Conservation (phyloP, 2,113 vertebrate species). For the Copsychus sechellarum region DNA sequence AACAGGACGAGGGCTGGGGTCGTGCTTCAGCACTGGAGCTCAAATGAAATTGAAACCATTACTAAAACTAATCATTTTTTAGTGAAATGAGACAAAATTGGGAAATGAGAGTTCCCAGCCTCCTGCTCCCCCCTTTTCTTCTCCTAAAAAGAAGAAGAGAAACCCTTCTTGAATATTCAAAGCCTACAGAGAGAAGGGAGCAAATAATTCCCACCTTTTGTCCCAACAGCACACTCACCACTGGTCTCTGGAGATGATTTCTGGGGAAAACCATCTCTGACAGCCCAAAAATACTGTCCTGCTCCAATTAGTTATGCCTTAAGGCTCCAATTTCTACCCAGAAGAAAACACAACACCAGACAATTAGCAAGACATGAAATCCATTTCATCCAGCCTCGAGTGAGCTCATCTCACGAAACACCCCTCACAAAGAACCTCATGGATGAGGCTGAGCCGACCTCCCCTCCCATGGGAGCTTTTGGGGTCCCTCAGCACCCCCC, state of each 20-base stretch:
- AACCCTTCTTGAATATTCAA: not conserved
- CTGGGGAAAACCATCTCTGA: not conserved
- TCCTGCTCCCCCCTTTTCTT: not conserved
- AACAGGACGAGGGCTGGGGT: not conserved
- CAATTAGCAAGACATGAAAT: not conserved
- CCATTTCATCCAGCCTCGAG: not conserved
- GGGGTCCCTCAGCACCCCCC: not conserved
- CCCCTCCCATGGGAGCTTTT: accelerated
- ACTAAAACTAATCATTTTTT: not conserved
- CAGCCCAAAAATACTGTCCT: not conserved
- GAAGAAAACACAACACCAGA: not conserved
- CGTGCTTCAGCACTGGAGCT: not conserved
- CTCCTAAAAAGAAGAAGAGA: not conserved
- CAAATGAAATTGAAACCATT: accelerated
- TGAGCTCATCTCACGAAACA: not conserved
- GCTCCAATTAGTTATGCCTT: not conserved
- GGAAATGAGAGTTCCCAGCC: not conserved
- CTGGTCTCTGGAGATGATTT: not conserved
- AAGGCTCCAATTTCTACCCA: accelerated
- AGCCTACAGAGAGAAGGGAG: not conserved
- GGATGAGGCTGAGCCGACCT: accelerated
- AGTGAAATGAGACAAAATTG: not conserved
- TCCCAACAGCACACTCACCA: not conserved
- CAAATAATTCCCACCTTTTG: not conserved
- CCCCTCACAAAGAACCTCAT: not conserved